Evolutionary conservation across 2,113 vertebrate species (phyloP).

Genomic region (Melospiza georgiana): DNA sequence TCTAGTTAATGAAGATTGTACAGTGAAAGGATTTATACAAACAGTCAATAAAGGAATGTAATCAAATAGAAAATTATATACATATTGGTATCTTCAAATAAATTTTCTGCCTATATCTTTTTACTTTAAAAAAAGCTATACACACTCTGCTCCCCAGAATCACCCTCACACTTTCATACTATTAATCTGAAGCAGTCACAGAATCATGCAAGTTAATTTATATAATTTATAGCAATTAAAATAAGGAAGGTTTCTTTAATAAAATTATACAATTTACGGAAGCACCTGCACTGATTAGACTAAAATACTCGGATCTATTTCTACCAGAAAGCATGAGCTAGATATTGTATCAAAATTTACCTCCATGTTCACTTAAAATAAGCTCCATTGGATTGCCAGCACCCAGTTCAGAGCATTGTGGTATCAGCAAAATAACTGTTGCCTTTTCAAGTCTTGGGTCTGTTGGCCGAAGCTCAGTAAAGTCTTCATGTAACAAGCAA

Average conservation of each 20-base stretch:
- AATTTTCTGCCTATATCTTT: not conserved
- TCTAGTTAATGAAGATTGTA: not conserved
- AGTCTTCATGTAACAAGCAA: conserved; percentile 79
- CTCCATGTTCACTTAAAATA: conserved; percentile 85
- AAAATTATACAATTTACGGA: not conserved
- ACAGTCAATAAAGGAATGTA: not conserved
- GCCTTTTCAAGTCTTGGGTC: conserved; percentile 78
- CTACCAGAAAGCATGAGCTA: not conserved
- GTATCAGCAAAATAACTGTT: conserved; percentile 82
- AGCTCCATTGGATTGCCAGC: conserved; percentile 87
- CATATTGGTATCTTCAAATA: not conserved
- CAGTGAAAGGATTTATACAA: not conserved
- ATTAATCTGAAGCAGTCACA: not conserved
- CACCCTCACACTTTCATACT: not conserved
- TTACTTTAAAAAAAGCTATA: not conserved
- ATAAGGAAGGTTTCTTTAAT: not conserved
- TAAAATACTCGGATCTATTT: not conserved
- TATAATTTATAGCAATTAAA: not conserved
- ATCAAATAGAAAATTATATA: not conserved
- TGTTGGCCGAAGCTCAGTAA: conserved; percentile 74
- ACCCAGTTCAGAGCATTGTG: conserved; percentile 86
- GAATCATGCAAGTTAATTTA: not conserved
- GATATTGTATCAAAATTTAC: conserved; percentile 60
- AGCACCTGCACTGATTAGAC: not conserved
- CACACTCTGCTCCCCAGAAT: not conserved